Evolutionary conservation across 2,797 vertebrate genomes (phyloP).

Genomic region (Merluccius polli): DNA sequence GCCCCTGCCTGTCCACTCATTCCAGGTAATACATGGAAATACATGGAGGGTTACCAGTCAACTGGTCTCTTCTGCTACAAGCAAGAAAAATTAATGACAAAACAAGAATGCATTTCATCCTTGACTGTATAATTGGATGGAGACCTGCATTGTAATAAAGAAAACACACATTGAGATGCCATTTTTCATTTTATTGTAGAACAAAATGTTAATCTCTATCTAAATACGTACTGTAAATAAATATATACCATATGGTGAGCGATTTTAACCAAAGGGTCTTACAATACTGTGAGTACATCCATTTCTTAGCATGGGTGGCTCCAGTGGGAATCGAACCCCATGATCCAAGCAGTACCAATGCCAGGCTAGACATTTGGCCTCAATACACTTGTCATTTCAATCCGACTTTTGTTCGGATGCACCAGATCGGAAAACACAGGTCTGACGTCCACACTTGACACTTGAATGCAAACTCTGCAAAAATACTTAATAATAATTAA

Average conservation of each 20-base stretch:
- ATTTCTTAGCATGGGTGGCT: no score
- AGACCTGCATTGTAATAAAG: background rate
- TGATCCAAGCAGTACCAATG: background rate
- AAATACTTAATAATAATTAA: no score
- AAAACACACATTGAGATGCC: background rate
- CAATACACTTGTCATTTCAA: no score
- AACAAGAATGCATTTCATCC: background rate
- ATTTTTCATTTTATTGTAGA: background rate
- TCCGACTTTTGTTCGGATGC: no score
- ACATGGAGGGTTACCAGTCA: background rate
- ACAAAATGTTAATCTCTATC: background rate
- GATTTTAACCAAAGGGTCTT: background rate
- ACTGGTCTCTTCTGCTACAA: no score
- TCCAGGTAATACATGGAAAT: slow-evolving; percentile 63
- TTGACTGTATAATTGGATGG: background rate
- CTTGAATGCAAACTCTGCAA: no score
- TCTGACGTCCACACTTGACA: no score
- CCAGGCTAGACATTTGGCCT: background rate
- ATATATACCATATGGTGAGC: background rate
- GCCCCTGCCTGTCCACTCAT: slow-evolving; percentile 66
- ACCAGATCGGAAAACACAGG: no score
- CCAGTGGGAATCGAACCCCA: background rate
- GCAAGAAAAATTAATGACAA: background rate
- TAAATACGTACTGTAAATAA: background rate
- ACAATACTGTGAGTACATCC: background rate